Conservation (phyloP, 2,797 vertebrate genomes). For the Harpagifer antarcticus region DNA sequence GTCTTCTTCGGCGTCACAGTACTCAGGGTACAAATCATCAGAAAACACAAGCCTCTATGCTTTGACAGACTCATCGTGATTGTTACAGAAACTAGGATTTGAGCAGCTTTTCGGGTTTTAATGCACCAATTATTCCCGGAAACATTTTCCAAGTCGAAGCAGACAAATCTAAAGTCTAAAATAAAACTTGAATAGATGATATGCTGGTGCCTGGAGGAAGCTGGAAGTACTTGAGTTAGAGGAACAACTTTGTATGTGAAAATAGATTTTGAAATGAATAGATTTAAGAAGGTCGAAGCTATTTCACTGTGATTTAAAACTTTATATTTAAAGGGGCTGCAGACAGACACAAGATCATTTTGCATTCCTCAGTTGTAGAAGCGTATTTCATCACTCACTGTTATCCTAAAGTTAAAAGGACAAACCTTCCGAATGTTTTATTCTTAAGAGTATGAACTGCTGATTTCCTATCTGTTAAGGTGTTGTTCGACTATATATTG, state of each 20-base stretch:
- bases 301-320: conserved; percentile 9
- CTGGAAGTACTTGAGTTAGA: conserved; percentile 22
- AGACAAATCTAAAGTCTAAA: conserved; percentile 36
- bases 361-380: conserved; percentile 4
- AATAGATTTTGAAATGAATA: conserved; percentile 33
- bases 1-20: not conserved
- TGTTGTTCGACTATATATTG: conserved; percentile 28
- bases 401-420: conserved; percentile 38
- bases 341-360: conserved; percentile 22
- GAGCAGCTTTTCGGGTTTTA: conserved; percentile 26
- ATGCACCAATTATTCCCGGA: conserved; percentile 32
- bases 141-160: conserved; percentile 21
- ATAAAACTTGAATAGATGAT: conserved; percentile 46
- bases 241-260: conserved; percentile 19
- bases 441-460: conserved; percentile 41
- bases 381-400: conserved; percentile 25
- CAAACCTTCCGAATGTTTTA: conserved; percentile 24
- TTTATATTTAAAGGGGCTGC: conserved; percentile 32
- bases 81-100: conserved; percentile 32
- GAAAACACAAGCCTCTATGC: conserved; percentile 22
- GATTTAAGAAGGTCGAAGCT: conserved; percentile 21
- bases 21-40: conserved; percentile 11
- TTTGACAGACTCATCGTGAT: conserved; percentile 29
- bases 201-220: conserved; percentile 34
- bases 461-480: conserved; percentile 34